Base-by-base conservation (phyloP, 1,140 invertebrate genomes). In the Metopolophium dirhodum region DNA sequence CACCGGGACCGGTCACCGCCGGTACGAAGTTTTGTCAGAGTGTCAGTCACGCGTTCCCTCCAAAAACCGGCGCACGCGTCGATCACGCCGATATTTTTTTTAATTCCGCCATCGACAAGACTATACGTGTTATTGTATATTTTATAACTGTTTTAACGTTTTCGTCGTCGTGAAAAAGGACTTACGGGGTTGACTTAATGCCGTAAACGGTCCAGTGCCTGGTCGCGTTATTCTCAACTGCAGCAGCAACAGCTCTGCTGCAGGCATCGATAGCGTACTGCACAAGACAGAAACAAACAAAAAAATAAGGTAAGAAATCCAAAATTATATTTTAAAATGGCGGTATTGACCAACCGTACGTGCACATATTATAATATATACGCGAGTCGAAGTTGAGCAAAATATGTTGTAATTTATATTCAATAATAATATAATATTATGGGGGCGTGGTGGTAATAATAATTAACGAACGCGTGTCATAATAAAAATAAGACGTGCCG, bases 31-130 rank as follows among this genome's bases (percentile, higher is more conserved):
- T 41, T 41, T 6, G 54, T 30, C 41, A 23, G 83, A 18, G 49
- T 35, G 91, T 85, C 91, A 93, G 91, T 93, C 91, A 93, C 91
- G 91, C 91, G 91, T 86, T 93, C 91, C 91, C 82, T 86, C 91
- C 77, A 86, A 93, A 86, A 54, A 18, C n/a, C 37, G 82, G 0
- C 22, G 82, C 91, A 93, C 91, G 91, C 35, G 61, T 18, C 20
- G 6, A 26, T 22, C n/a, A 49, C 30, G 30, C 14, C 45, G 47
- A 35, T n/a, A 45, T 37, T 37, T 20, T 37, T 83, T 37, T 37
- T 4, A 41, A 41, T 83, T 83, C 35, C 61, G 30, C 14, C 61
- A n/a, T n/a, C 14, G 11, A 77, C 4, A 77, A n/a, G 2, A 77
- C 7, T 35, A 18, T n/a, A 77, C 61, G 61, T 18, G 61, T 37